Percentiles rank a stretch among this genome's conserved stretches.
Conservation (phyloP, 2,888 invertebrate species). For the Nematopogon swammerdamellus region DNA sequence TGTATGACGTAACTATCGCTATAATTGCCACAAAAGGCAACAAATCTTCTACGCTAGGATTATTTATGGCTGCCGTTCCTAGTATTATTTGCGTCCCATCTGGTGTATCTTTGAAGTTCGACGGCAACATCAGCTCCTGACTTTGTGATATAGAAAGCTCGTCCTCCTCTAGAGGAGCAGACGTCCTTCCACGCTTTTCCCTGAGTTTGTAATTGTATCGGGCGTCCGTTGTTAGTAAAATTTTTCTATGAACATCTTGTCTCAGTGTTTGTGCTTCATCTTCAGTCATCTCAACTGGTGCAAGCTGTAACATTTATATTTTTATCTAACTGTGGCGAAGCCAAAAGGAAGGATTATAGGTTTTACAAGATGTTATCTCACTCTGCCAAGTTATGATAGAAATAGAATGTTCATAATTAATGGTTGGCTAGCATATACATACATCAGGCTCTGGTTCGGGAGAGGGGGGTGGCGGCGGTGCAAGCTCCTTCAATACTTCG, state of each 20-base stretch:
- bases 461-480: constrained; percentile 46
- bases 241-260: constrained; percentile 27
- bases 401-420: too few relatives aligned
- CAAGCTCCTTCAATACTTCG: constrained; percentile 35
- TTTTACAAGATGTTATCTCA: too few relatives aligned
- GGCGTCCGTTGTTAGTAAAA: constrained; percentile 40
- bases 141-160: constrained; percentile 24
- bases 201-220: constrained; percentile 30
- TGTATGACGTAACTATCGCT: constrained; percentile 59
- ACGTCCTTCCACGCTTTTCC: constrained; percentile 33
- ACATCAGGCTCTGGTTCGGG: constrained; percentile 37
- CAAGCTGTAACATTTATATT: constrained; percentile 7
- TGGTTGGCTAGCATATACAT: too few relatives aligned
- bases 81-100: constrained; percentile 59
- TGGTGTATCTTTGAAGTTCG: constrained; percentile 57
- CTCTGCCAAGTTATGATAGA: too few relatives aligned
- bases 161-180: constrained; percentile 29
- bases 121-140: constrained; percentile 52
- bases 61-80: constrained; percentile 40
- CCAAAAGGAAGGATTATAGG: too few relatives aligned
- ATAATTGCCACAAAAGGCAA: constrained; percentile 58
- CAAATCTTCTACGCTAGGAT: constrained; percentile 24
- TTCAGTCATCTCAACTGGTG: constrained; percentile 23
- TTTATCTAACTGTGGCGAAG: too few relatives aligned
- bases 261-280: constrained; percentile 31